Conservation (phyloP, 2,113 vertebrate species). For the Hemiprocne comata region DNA sequence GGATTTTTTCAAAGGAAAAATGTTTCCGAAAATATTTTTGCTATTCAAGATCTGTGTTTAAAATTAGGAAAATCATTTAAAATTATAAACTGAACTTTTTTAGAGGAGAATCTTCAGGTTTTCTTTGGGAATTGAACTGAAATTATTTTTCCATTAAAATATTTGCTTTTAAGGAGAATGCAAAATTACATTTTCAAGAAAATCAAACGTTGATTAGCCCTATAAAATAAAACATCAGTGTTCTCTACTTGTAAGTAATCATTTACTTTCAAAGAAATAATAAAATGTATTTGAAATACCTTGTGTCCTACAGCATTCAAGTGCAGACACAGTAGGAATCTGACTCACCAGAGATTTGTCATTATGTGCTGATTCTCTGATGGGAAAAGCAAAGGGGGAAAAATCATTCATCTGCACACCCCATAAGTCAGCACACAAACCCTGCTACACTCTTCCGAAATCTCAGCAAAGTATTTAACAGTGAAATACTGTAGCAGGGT, state of each 20-base stretch:
- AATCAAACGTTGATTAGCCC: background rate
- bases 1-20: background rate
- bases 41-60: background rate
- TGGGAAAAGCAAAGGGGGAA: background rate
- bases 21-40: background rate
- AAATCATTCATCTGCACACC: conserved; percentile 5
- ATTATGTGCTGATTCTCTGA: background rate
- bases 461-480: conserved; percentile 33
- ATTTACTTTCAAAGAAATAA: background rate
- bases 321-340: background rate
- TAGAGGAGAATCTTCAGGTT: background rate
- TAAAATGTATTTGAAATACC: background rate
- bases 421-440: conserved; percentile 48
- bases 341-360: conserved; percentile 11
- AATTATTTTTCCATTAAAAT: background rate
- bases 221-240: background rate
- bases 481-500: conserved; percentile 33
- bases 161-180: background rate
- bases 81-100: background rate
- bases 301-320: background rate
- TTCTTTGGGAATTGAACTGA: background rate
- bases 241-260: background rate
- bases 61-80: background rate
- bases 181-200: background rate
- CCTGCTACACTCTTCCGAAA: conserved; percentile 1